These are phyloP conservation scores for Reticulitermes lucifugus DNA, from an alignment of 2,888 invertebrate genomes.

Conservation along the genomic window DNA sequence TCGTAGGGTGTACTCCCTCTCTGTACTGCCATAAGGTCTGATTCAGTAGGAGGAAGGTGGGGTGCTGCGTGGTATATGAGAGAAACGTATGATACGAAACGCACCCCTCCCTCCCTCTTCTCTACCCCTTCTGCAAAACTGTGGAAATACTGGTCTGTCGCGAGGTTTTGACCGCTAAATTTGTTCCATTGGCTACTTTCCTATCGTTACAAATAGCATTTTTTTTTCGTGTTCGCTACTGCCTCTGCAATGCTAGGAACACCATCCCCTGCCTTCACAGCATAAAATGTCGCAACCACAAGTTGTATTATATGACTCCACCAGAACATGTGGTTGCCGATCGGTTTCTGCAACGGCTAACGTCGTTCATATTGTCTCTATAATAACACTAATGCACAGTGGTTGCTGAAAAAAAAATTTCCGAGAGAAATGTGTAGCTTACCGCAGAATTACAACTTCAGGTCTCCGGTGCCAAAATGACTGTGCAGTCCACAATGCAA, in stretches of 20 bases:
- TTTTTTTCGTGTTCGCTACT: neutral
- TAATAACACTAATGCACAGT: slow-evolving; percentile 39
- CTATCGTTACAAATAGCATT: slow-evolving; percentile 40
- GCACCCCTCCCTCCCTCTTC: neutral
- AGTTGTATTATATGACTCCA: slow-evolving; percentile 47
- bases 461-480: neutral
- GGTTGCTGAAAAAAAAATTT: neutral
- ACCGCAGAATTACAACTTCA: slow-evolving; percentile 35
- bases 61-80: neutral
- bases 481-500: neutral
- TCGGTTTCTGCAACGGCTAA: slow-evolving; percentile 30
- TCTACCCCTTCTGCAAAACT: slow-evolving; percentile 19
- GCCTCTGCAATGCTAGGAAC: slow-evolving; percentile 8
- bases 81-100: slow-evolving; percentile 14
- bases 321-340: slow-evolving; percentile 23
- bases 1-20: slow-evolving; percentile 15
- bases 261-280: neutral
- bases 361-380: slow-evolving; percentile 42
- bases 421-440: slow-evolving; percentile 26
- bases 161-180: slow-evolving; percentile 45
- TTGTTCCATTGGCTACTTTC: slow-evolving; percentile 45
- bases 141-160: slow-evolving; percentile 35
- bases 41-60: slow-evolving; percentile 30
- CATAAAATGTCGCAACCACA: slow-evolving; percentile 51
- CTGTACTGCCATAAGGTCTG: slow-evolving; percentile 45